These are phyloP conservation scores for Cichlasoma orientale DNA, from an alignment of 2,797 vertebrate genomes.

Conservation along the genomic window DNA sequence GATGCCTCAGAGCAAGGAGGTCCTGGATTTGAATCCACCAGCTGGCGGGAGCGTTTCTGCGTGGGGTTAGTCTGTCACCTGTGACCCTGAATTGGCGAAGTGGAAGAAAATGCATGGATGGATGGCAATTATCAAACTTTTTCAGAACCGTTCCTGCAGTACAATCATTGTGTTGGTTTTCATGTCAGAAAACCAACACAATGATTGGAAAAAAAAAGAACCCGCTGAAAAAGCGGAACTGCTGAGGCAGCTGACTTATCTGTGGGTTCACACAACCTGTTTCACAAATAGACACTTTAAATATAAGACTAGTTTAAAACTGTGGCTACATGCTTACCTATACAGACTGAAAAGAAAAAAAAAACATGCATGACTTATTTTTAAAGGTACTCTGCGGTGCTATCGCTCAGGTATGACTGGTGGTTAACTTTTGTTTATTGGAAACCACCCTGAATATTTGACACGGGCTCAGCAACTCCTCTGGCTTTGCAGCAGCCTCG, in stretches of 20 bases:
- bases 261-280: background rate
- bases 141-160: too few species aligned
- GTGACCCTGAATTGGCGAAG: too few species aligned
- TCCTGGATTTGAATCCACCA: background rate
- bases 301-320: background rate
- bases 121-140: too few species aligned
- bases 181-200: background rate
- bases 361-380: background rate
- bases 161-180: too few species aligned
- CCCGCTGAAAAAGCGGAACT: background rate
- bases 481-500: background rate
- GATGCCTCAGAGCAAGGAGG: background rate
- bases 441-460: slow-evolving; percentile 20
- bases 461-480: background rate
- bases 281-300: too few species aligned
- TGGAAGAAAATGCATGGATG: too few species aligned
- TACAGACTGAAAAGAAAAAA: too few species aligned
- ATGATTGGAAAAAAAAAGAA: background rate
- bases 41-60: too few species aligned
- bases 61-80: too few species aligned
- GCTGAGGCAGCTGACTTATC: background rate
- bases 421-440: slow-evolving; percentile 28
- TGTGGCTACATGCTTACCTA: background rate
- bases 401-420: background rate
- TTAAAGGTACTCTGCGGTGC: background rate